Percentiles rank a stretch among this genome's conserved stretches.
These are phyloP conservation scores for Aplodontia rufa DNA, from an alignment of 2,113 vertebrate genomes.

Conservation along the genomic window DNA sequence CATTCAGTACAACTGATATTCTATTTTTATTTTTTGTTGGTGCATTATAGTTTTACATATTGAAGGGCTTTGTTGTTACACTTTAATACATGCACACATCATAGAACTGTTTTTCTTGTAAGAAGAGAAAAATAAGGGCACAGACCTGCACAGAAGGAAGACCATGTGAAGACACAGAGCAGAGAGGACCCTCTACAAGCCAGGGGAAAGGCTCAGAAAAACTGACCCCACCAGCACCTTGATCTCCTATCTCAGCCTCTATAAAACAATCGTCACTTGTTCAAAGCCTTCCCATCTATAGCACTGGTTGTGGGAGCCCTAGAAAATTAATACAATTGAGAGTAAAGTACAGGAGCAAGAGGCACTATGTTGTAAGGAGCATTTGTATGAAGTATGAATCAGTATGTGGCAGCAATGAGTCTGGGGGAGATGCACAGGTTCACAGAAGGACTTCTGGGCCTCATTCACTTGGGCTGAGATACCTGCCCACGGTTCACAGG, in stretches of 20 bases:
- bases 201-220: not conserved
- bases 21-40: too few relatives aligned
- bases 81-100: too few relatives aligned
- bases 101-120: too few relatives aligned
- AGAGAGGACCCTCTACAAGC: not conserved
- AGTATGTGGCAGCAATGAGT: not conserved
- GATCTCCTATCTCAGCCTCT: not conserved
- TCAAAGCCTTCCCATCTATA: not conserved
- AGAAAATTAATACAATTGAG: not conserved
- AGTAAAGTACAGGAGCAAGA: not conserved
- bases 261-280: not conserved
- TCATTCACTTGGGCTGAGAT: not conserved
- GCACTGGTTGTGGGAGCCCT: not conserved
- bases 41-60: too few relatives aligned
- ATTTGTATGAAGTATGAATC: not conserved
- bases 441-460: fast-evolving
- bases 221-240: too few relatives aligned
- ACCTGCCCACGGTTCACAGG: not conserved
- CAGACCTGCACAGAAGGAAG: not conserved
- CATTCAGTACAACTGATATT: not conserved
- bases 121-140: not conserved
- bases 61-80: too few relatives aligned
- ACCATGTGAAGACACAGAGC: too few relatives aligned
- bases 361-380: fast-evolving
- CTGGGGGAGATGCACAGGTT: fast-evolving